Base-by-base conservation (phyloP, 2,888 invertebrate genomes). In the Dendrolimus houi region DNA sequence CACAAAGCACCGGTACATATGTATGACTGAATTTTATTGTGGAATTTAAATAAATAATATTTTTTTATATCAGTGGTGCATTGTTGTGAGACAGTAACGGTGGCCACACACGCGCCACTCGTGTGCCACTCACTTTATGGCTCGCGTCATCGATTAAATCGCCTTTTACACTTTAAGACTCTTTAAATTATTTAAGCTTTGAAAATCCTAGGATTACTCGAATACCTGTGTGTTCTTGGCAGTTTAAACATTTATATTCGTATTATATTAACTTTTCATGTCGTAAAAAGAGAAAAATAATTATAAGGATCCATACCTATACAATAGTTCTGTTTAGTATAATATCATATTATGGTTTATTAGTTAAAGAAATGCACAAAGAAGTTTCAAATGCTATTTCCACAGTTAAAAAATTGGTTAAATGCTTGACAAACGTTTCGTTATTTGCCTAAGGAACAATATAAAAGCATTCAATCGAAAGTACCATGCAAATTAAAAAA, bases 1-100 rank as follows among this genome's bases (percentile, higher is more conserved):
- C 74, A 82, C 77, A 81, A 79, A 75, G 71, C 69, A 74, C 78
- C 73, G 75, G 80, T 77, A 79, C 74, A 81, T 82, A 85, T 82
- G 76, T 79, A 77, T 77, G 75, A 74, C 74, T 77, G 79, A 75
- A 77, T 81, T 82, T 83, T 84, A 86, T 87, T 80, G 77, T 75
- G 78, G 81, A 84, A 83, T 86, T 83, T 85, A 81, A 85, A 83
- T 85, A 85, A 87, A 86, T 88, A 89, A 88, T 89, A 87, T 89
- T 89, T 89, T 87, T 88, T 89, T 88, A 85, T 89, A 89, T 89
- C 90, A 86, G 83, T 76, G 74, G 75, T 73, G 82, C 80, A 89
- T 90, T 90, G 90, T 89, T 85, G 80, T 69, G 74, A 68, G 85
- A 79, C 83, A 77, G 80, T 82, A 74, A 83, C 82, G 80, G 82